phyloP scores from a whole-genome alignment of 1,140 invertebrate genomes.

The Bacillus rossius region DNA sequence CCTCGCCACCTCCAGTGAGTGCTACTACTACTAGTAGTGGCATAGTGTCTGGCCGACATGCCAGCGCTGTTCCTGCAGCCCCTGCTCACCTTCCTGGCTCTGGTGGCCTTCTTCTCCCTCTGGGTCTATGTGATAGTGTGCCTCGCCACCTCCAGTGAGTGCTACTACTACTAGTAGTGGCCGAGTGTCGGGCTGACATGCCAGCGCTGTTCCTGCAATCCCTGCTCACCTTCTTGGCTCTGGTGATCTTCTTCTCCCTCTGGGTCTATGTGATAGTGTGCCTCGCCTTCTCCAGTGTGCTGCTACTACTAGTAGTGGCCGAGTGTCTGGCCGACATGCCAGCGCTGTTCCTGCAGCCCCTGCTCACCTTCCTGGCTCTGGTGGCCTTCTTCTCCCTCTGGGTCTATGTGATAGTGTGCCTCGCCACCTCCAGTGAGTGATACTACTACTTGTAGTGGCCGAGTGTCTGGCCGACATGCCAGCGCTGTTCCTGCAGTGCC shows the following conservation, averaged over 20 bases:
- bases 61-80: conserved; percentile 86
- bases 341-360: conserved; percentile 78
- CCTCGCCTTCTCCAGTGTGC: conserved; percentile 62
- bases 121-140: conserved; percentile 76
- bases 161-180: too few species aligned
- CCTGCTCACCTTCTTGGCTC: conserved; percentile 72
- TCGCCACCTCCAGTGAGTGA: conserved; percentile 66
- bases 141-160: conserved; percentile 65
- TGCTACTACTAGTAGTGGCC: too few species aligned
- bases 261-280: conserved; percentile 76
- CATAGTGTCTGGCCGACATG: too few species aligned
- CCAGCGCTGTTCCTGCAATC: conserved; percentile 86
- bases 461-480: conserved; percentile 79
- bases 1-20: conserved; percentile 65
- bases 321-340: conserved; percentile 79
- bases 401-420: conserved; percentile 67
- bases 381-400: conserved; percentile 79
- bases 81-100: conserved; percentile 72
- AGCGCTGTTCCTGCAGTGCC: conserved; percentile 78
- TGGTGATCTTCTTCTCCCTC: conserved; percentile 74
- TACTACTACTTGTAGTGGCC: too few species aligned
- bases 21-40: too few species aligned
- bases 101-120: conserved; percentile 74
- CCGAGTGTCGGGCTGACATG: too few species aligned
- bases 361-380: conserved; percentile 77